A percentile compares a stretch with the other conserved stretches of the same genome.
phyloP scores from a whole-genome alignment of 2,113 vertebrate species.

The Actinemys pallida region DNA sequence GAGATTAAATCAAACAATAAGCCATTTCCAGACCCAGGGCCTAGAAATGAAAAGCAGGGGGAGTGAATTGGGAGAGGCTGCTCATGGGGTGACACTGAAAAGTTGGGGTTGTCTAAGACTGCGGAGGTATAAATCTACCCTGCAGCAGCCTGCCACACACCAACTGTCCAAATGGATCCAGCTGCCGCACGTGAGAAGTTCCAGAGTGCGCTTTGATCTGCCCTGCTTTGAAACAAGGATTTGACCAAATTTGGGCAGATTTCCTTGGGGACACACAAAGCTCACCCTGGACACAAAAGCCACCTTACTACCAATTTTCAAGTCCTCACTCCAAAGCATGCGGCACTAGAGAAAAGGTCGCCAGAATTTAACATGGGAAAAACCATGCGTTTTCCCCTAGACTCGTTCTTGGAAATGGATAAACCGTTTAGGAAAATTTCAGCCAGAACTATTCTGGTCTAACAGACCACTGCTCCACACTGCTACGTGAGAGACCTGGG shows the following conservation, averaged over 20 bases:
- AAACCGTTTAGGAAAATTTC: not conserved
- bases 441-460: not conserved
- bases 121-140: not conserved
- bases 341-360: not conserved
- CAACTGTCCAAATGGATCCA: no score
- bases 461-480: not conserved
- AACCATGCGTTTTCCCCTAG: not conserved
- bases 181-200: not conserved
- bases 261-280: not conserved
- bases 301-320: not conserved
- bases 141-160: not conserved
- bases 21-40: not conserved
- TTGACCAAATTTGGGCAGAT: not conserved
- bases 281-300: no score
- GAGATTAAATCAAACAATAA: not conserved
- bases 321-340: not conserved
- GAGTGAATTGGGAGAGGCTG: not conserved
- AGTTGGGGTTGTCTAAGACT: not conserved
- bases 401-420: not conserved
- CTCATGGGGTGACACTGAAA: not conserved
- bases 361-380: not conserved
- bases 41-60: not conserved
- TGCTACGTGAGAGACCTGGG: not conserved
- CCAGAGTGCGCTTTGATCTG: not conserved
- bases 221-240: not conserved